phyloP scores from a whole-genome alignment of 2,113 vertebrate genomes.

The Catharus minimus region DNA sequence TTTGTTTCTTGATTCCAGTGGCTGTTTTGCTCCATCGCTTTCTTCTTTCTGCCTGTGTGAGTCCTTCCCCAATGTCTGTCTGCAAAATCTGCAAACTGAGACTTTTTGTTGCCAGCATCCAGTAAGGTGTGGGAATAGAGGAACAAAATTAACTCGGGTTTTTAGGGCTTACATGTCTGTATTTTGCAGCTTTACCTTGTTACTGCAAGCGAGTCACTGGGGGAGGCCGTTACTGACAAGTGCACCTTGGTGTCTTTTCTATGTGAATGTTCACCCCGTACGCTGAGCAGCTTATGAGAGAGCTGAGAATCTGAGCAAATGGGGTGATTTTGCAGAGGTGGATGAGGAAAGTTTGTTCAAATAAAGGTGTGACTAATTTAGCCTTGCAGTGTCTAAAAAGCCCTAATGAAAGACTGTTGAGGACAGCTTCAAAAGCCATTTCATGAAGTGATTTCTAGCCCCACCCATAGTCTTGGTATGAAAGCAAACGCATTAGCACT shows the following conservation, averaged over 20 bases:
- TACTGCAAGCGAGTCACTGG: neutral
- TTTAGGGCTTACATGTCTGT: neutral
- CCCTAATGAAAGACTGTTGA: conserved; percentile 17
- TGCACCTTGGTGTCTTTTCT: neutral
- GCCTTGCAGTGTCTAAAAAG: neutral
- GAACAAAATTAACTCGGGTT: neutral
- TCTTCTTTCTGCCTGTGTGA: neutral
- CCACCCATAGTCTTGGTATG: neutral
- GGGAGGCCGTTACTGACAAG: neutral
- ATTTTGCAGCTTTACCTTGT: neutral
- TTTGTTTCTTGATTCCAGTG: neutral
- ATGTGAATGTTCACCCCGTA: rapidly evolving
- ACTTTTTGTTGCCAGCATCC: neutral
- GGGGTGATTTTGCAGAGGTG: conserved; percentile 23
- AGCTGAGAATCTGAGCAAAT: neutral
- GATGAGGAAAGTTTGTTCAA: conserved; percentile 41
- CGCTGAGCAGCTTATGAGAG: rapidly evolving
- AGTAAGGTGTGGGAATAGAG: neutral
- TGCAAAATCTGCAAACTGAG: conserved; percentile 7
- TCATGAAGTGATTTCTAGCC: neutral
- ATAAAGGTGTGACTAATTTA: conserved; percentile 51
- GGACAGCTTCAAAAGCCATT: neutral
- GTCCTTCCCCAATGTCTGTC: neutral
- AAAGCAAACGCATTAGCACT: neutral
- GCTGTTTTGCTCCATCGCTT: neutral